A percentile compares a stretch with the other conserved stretches of the same genome.
These are phyloP conservation scores for Arctopsyche grandis DNA, from an alignment of 1,140 invertebrate genomes.

Conservation along the genomic window DNA sequence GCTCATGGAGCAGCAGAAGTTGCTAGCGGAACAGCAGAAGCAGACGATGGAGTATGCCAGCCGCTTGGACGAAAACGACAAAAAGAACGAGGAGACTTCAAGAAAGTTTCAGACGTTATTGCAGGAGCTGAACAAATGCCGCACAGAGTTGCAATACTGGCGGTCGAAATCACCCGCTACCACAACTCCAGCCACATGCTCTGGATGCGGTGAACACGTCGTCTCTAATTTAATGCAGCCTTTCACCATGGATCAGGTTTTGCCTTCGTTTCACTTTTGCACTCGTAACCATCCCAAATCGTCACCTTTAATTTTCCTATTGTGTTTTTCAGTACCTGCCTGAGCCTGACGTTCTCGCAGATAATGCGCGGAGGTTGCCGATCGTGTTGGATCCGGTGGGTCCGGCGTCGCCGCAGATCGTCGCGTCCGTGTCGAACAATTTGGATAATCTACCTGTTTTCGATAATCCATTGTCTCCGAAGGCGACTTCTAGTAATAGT, in stretches of 20 bases:
- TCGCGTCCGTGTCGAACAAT: background rate
- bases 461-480: slow-evolving; percentile 49
- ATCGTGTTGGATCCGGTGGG: slow-evolving; percentile 39
- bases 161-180: slow-evolving; percentile 84
- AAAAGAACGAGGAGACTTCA: slow-evolving; percentile 89
- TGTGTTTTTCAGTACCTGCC: slow-evolving; percentile 30
- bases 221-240: slow-evolving; percentile 47
- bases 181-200: slow-evolving; percentile 65
- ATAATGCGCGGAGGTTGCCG: slow-evolving; percentile 14
- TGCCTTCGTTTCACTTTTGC: background rate
- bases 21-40: slow-evolving; percentile 77
- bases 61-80: slow-evolving; percentile 86
- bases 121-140: slow-evolving; percentile 90
- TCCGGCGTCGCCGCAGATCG: slow-evolving; percentile 17
- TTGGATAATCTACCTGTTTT: background rate
- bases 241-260: slow-evolving; percentile 47
- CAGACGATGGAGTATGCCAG: slow-evolving; percentile 82
- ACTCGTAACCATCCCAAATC: background rate
- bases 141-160: slow-evolving; percentile 90
- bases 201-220: slow-evolving; percentile 63
- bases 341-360: slow-evolving; percentile 3
- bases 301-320: background rate
- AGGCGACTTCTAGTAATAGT: slow-evolving; percentile 19
- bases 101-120: slow-evolving; percentile 87
- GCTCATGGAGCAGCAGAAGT: slow-evolving; percentile 84